Evolutionary conservation across 2,113 vertebrate species (phyloP), one percentile per base, ranked within the genome.

Genomic region (Gobiocypris rarus): DNA sequence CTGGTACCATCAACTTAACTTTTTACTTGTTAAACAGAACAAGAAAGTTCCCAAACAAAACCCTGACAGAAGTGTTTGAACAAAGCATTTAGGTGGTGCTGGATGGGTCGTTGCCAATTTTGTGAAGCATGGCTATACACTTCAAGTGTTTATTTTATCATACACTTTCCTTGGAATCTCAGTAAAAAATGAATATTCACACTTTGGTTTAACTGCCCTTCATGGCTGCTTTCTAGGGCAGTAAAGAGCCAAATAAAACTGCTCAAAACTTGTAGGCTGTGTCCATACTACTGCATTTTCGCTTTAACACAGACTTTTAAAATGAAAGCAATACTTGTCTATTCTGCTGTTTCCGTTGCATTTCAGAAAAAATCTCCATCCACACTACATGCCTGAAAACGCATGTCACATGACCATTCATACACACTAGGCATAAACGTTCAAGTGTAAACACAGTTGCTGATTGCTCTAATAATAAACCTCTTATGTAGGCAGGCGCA

Each of bases 171-270:
- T 45, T n/a, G 26, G 15, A 59, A 41, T 73, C 8, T 9, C 14
- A 82, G 67, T 52, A 74, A 15, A 26, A 59, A n/a, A 78, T n/a
- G 17, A 50, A 82, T 43, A 58, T 59, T 73, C n/a, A 59, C 34
- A 43, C 48, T 38, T 73, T 52, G 15, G 28, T 50, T 81, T 15
- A 78, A 31, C 5, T 19, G 13, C 15, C 41, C 41, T 50, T 52
- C 50, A 41, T n/a, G 14, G 13, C 58, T 81, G 45, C 48, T 75
- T 45, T 59, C 38, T 58, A 73, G 34, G 52, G 52, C 24, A 61
- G 43, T 56, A 75, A 67, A 77, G 14, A 84, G 45, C n/a, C 31
- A 58, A 70, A 82, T 76, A 70, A 81, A 81, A 69, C 52, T 69
- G 28, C 28, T 58, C 19, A 13, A 58, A 76, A 41, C 50, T 38